Evolutionary conservation across 1,140 invertebrate genomes (phyloP).

Genomic region (Trichoplusia ni): DNA sequence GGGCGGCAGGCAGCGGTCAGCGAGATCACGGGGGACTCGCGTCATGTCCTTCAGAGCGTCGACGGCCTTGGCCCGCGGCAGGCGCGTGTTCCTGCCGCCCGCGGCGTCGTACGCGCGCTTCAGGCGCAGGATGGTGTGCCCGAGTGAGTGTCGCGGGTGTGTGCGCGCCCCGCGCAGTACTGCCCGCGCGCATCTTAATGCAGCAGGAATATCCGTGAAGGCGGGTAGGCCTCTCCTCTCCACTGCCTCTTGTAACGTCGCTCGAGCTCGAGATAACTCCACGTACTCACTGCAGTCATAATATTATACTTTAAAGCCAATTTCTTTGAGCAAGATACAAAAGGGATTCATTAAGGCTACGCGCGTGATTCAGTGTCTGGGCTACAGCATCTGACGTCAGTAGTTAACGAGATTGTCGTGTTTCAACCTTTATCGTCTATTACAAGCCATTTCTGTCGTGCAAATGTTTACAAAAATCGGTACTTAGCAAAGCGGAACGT

Average conservation of each 20-base stretch:
- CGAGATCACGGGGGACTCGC: constrained; percentile 49
- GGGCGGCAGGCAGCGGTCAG: constrained; percentile 58
- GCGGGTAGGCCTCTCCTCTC: constrained; percentile 85
- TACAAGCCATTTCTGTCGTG: constrained; percentile 5
- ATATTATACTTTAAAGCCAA: neutral
- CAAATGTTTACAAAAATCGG: neutral
- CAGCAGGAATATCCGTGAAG: constrained; percentile 83
- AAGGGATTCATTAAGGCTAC: neutral
- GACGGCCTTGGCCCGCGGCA: constrained; percentile 54
- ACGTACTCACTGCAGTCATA: constrained; percentile 83
- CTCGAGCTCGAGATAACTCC: constrained; percentile 84
- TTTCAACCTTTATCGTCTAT: constrained; percentile 16
- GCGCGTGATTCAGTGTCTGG: constrained; percentile 2
- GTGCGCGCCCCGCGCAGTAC: constrained; percentile 78
- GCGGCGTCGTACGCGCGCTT: constrained; percentile 75
- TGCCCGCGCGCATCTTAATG: constrained; percentile 83
- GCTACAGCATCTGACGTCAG: constrained; percentile 11
- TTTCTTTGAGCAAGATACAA: constrained; percentile 15
- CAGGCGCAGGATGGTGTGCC: constrained; percentile 69
- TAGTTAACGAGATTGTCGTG: neutral
- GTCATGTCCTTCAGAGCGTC: constrained; percentile 67
- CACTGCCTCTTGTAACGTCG: constrained; percentile 84
- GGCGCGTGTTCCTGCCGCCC: constrained; percentile 56
- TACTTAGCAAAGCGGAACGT: neutral
- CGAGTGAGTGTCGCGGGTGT: constrained; percentile 67